Conservation (phyloP, 1,140 invertebrate species). For the Lordiphosa collinella region DNA sequence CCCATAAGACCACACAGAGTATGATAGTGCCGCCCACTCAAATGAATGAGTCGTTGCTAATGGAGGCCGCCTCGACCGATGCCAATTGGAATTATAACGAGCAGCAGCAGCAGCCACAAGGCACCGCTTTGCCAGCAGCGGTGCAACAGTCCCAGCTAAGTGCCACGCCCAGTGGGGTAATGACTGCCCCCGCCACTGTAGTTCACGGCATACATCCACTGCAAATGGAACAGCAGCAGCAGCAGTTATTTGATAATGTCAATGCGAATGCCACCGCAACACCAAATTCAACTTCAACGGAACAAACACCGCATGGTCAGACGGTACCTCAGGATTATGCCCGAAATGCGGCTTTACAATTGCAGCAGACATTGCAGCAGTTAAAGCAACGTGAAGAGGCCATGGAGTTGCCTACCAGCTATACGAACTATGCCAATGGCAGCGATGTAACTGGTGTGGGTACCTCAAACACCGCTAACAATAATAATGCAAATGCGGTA, state of each 20-base stretch:
- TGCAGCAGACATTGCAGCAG: constrained; percentile 70
- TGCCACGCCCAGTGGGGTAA: constrained; percentile 61
- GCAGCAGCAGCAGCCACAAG: constrained; percentile 4
- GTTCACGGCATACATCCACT: constrained; percentile 75
- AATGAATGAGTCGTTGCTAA: constrained; percentile 64
- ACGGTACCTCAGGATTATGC: constrained; percentile 67
- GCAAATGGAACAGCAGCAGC: constrained; percentile 52
- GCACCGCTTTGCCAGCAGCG: neutral
- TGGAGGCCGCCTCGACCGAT: constrained; percentile 63
- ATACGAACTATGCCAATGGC: constrained; percentile 62
- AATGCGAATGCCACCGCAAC: constrained; percentile 59
- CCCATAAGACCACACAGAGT: constrained; percentile 73
- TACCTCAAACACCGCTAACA: constrained; percentile 29
- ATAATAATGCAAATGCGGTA: constrained; percentile 11
- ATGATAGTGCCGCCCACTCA: constrained; percentile 71
- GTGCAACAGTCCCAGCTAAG: constrained; percentile 24
- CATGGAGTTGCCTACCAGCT: constrained; percentile 31
- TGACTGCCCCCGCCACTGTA: constrained; percentile 70
- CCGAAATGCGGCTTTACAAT: constrained; percentile 63
- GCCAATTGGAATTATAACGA: constrained; percentile 72
- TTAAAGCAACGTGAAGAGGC: constrained; percentile 70
- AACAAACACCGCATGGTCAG: constrained; percentile 41
- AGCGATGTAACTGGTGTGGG: constrained; percentile 25
- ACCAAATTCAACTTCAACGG: constrained; percentile 5
- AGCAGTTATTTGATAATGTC: constrained; percentile 54